A percentile compares a stretch with the other conserved stretches of the same genome.
Conservation (phyloP, 2,797 vertebrate species). For the Alectoris magna region DNA sequence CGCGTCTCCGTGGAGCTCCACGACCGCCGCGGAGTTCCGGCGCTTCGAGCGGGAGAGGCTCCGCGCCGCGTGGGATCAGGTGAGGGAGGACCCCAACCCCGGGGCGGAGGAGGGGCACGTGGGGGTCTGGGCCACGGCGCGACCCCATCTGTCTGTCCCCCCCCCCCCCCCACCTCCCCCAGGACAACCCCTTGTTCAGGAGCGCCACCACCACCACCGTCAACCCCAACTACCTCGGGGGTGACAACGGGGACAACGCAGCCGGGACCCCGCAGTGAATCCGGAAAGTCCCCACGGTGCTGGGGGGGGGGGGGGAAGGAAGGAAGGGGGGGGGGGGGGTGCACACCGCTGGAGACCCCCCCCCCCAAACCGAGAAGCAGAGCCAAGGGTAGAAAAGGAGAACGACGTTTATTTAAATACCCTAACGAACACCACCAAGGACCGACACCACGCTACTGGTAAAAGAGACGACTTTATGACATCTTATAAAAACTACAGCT, state of each 20-base stretch:
- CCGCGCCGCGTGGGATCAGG: slow-evolving; percentile 76
- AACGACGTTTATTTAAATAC: slow-evolving; percentile 69
- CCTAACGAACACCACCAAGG: slow-evolving; percentile 66
- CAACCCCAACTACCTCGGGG: slow-evolving; percentile 68
- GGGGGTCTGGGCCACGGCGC: too few relatives aligned
- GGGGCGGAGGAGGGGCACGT: not conserved
- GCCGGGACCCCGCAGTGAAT: not conserved
- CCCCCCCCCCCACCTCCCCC: not conserved
- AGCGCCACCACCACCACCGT: slow-evolving; percentile 79
- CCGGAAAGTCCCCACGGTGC: too few relatives aligned
- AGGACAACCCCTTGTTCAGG: slow-evolving; percentile 79
- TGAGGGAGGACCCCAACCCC: not conserved
- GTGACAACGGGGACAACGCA: too few relatives aligned
- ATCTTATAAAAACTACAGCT: slow-evolving; percentile 80
- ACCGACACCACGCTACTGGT: slow-evolving; percentile 76
- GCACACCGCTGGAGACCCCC: not conserved
- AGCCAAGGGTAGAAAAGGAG: not conserved
- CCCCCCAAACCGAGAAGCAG: not conserved
- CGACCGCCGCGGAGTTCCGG: slow-evolving; percentile 75
- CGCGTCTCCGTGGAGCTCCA: slow-evolving; percentile 75
- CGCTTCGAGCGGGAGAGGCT: slow-evolving; percentile 75
- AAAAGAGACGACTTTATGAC: slow-evolving; percentile 80
- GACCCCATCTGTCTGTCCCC: not conserved
- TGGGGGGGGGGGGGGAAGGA: too few relatives aligned
- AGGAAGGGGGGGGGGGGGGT: too few relatives aligned